Evolutionary conservation across 2,888 invertebrate genomes (phyloP), one percentile per base, ranked within the genome.

Genomic region (Melanargia galathea): DNA sequence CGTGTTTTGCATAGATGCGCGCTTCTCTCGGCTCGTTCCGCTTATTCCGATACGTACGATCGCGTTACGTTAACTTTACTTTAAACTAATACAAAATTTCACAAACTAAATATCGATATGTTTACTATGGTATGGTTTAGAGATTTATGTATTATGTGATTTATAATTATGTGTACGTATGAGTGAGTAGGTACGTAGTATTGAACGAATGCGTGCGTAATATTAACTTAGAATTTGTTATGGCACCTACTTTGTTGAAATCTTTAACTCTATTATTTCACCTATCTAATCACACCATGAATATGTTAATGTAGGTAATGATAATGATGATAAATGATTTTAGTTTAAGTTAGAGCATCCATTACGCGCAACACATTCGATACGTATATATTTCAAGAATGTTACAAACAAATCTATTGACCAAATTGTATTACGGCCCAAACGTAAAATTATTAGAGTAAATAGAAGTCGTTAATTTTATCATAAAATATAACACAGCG

Each of bases 1-100:
- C 87, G 90, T 84, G 76, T 90, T 89, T 90, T 90, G 90, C 90
- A 90, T 90, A 89, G 87, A 86, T 86, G 82, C 83, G 74, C 75
- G 74, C 71, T 82, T 80, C 80, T 71, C 73, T 73, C 74, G 79
- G 76, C 75, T 78, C 77, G 69, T 69, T 71, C 71, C 74, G 76
- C 81, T 80, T 80, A 79, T 75, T 73, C 69, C 75, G 74, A 73
- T 73, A 78, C 79, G 76, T 69, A 74, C 72, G 71, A 74, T 73
- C 73, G 71, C 66, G 73, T 72, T 67, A 66, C 49, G 54, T 65
- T 64, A 64, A 62, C 73, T 78, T 78, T 63, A 77, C 70, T 75
- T 69, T 60, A 63, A 72, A 69, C 68, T 66, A 71, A 67, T 73
- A 64, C 52, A 52, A 74, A 73, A 73, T 71, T 62, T 65, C 49